Conservation (phyloP, 1,140 invertebrate genomes). For the Nephila pilipes region DNA sequence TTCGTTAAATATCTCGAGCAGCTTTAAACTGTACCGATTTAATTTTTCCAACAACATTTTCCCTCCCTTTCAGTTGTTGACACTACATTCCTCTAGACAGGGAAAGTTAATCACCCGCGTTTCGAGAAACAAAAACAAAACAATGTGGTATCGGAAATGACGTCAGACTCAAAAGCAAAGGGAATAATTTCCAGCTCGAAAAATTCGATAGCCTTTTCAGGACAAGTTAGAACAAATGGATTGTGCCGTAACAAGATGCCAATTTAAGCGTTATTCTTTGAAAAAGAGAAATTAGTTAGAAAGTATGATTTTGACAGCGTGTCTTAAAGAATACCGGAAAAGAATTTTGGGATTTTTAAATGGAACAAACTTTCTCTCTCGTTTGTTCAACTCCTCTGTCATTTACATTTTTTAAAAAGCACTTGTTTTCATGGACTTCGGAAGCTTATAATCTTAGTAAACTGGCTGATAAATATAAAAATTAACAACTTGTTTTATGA, state of each 20-base stretch:
- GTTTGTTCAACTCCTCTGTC: neutral
- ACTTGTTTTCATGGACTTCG: neutral
- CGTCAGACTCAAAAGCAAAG: neutral
- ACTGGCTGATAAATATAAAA: neutral
- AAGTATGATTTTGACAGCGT: constrained; percentile 53
- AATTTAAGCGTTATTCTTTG: constrained; percentile 52
- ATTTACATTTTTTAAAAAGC: neutral
- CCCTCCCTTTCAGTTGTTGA: neutral
- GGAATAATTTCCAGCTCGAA: constrained; percentile 29
- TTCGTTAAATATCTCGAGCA: constrained; percentile 32
- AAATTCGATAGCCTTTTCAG: constrained; percentile 54
- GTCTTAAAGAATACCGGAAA: constrained; percentile 47
- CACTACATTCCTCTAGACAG: constrained; percentile 14
- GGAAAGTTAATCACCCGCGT: constrained; percentile 26
- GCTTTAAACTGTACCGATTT: constrained; percentile 15
- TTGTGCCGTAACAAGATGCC: constrained; percentile 50
- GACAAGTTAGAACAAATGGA: constrained; percentile 58
- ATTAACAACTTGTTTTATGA: neutral
- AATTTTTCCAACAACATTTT: neutral
- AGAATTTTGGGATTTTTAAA: constrained; percentile 28
- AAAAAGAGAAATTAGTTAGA: constrained; percentile 54
- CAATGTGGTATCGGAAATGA: constrained; percentile 1
- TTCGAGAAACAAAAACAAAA: constrained; percentile 8
- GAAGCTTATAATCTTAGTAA: neutral
- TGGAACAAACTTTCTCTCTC: neutral